These are phyloP conservation scores for Amniataba percoides DNA, from an alignment of 2,797 vertebrate species.

Conservation along the genomic window DNA sequence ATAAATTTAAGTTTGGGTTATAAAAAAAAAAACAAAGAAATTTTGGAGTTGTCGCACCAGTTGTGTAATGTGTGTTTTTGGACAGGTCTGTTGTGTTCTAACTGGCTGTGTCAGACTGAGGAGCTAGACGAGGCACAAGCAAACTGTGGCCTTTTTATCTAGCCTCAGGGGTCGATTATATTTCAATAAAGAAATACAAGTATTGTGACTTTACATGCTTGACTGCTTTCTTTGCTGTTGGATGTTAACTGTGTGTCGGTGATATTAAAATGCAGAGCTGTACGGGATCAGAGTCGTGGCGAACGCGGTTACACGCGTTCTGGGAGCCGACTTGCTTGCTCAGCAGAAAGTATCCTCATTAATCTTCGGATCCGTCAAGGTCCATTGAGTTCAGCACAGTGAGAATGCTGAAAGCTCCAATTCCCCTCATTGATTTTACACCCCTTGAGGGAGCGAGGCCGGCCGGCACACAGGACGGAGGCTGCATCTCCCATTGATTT, in stretches of 20 bases:
- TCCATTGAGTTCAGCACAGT: slow-evolving; percentile 30
- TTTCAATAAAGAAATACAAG: slow-evolving; percentile 76
- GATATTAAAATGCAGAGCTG: slow-evolving; percentile 5
- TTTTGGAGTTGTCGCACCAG: slow-evolving; percentile 32
- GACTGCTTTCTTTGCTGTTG: background rate
- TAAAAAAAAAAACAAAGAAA: background rate
- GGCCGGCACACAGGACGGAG: background rate
- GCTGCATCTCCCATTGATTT: slow-evolving; percentile 37
- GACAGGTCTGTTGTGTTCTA: slow-evolving; percentile 70
- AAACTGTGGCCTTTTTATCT: slow-evolving; percentile 71
- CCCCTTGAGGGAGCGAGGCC: background rate
- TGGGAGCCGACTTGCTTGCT: slow-evolving; percentile 35
- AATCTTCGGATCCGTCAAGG: slow-evolving; percentile 45
- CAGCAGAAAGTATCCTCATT: slow-evolving; percentile 67
- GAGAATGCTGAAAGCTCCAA: slow-evolving; percentile 51
- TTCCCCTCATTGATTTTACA: slow-evolving; percentile 58
- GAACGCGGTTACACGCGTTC: slow-evolving; percentile 29
- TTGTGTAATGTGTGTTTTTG: slow-evolving; percentile 64
- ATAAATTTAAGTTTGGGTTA: slow-evolving; percentile 33
- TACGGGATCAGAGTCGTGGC: background rate
- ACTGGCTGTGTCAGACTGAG: slow-evolving; percentile 75
- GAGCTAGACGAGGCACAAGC: slow-evolving; percentile 74
- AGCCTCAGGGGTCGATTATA: slow-evolving; percentile 73
- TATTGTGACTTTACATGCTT: slow-evolving; percentile 47
- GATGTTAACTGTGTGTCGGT: background rate